A percentile compares a stretch with the other conserved stretches of the same genome.
These are phyloP conservation scores for Hormiphora californensis DNA, from an alignment of 37 sponge, comb jelly and placozoan species.

Conservation along the genomic window DNA sequence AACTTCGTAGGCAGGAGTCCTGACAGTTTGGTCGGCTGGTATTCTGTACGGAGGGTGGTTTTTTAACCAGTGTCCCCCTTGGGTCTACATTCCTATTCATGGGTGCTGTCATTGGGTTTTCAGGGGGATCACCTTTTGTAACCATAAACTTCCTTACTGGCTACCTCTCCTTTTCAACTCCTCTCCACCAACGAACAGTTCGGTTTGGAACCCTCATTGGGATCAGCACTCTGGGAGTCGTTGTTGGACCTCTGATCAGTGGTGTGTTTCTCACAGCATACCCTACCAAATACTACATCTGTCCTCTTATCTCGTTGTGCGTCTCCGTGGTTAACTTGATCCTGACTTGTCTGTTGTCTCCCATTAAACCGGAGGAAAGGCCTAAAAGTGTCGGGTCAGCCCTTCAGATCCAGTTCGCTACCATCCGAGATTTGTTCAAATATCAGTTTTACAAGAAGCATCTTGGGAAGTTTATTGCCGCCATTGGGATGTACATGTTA, in stretches of 20 bases:
- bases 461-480: conserved; percentile 27
- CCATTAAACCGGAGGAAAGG: too few relatives aligned
- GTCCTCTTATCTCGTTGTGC: too few relatives aligned
- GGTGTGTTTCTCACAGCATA: too few relatives aligned
- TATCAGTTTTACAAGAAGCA: conserved; percentile 15
- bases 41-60: background rate
- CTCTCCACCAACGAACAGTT: background rate
- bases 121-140: background rate
- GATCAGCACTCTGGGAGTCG: background rate
- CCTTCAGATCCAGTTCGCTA: background rate
- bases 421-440: conserved; percentile 12
- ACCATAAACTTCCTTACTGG: background rate
- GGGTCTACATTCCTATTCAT: too few relatives aligned
- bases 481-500: conserved; percentile 20
- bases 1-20: too few relatives aligned
- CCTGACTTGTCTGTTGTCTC: too few relatives aligned
- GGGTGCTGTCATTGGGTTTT: background rate
- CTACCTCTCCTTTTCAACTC: conserved; percentile 13
- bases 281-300: too few relatives aligned
- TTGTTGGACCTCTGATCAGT: background rate
- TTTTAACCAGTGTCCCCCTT: too few relatives aligned
- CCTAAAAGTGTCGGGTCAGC: too few relatives aligned
- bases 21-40: too few relatives aligned
- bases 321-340: too few relatives aligned
- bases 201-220: background rate